Base-by-base conservation (phyloP, 2,888 invertebrate species). In the Drosophila neonasuta region DNA sequence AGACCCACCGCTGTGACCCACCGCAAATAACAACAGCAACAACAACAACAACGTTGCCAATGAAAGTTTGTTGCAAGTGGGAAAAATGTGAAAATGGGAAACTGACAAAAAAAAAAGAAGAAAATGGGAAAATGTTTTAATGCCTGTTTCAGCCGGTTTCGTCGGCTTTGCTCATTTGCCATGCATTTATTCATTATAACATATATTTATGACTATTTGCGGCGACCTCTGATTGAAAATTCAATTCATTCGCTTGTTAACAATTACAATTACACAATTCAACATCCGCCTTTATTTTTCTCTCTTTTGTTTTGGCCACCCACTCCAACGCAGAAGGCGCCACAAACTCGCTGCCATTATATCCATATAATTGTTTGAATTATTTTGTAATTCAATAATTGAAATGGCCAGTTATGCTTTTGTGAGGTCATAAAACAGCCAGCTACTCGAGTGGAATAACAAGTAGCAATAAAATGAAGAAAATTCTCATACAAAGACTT, bases 131-230 rank as follows among this genome's bases (percentile, higher is more conserved):
- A 69, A 39, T 52, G 24, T 55, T 57, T 57, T 48, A 36, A 64
- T 63, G 46, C 48, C 67, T 51, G 54, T 51, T 50, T 17, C 10
- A 48, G 67, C 55, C 41, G 29, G 62, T 32, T 54, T 74, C 51
- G 20, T 42, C 55, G 11, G 42, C 17, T 24, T 56, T 49, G 62
- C 32, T 64, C 63, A 63, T 49, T 72, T 79, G 41, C 58, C 56
- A 62, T 71, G 63, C 50, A 79, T 76, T 76, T 82, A 82, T 79
- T 60, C 84, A 80, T 77, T 62, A 86, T 24, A 24, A 24, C 24
- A 24, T 42, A 60, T 80, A 86, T 86, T 80, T 80, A 80, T 84
- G 81, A 58, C 45, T 46, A 36, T 65, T 51, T 76, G 68, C 41
- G 51, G 30, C 50, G 63, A 50, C 29, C 64, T 65, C 65, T 11